A percentile compares a stretch with the other conserved stretches of the same genome.
Conservation (phyloP, 2,113 vertebrate genomes). For the Sylvietta virens region DNA sequence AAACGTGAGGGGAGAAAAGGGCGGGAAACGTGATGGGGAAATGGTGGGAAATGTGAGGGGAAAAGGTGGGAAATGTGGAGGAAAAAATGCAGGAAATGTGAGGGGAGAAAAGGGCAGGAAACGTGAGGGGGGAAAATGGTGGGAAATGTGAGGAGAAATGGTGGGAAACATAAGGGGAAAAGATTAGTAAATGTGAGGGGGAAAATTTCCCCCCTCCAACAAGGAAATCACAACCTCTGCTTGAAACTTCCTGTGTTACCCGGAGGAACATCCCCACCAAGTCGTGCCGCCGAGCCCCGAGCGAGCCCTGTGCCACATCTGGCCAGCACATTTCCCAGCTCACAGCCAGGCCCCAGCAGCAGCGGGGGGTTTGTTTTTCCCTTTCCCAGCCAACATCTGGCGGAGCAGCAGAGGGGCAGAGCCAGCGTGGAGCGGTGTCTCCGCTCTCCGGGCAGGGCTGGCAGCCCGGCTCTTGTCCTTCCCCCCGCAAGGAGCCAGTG, state of each 20-base stretch:
- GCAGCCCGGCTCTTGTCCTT: not conserved
- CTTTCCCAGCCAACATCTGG: conserved; percentile 33
- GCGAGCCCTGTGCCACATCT: not conserved
- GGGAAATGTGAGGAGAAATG: too few relatives aligned
- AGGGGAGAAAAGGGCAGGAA: too few relatives aligned
- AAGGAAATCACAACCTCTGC: not conserved
- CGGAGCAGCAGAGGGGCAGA: not conserved
- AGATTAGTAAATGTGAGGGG: too few relatives aligned
- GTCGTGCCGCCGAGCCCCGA: not conserved
- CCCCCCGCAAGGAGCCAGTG: fast-evolving
- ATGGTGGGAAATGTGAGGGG: too few relatives aligned
- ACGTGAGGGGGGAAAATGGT: too few relatives aligned
- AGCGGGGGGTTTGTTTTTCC: not conserved
- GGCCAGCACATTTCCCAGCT: not conserved
- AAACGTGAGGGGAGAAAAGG: too few relatives aligned
- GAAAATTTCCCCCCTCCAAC: not conserved
- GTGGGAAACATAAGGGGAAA: too few relatives aligned
- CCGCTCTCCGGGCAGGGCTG: fast-evolving
- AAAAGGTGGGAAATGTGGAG: too few relatives aligned
- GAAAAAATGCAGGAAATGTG: too few relatives aligned
- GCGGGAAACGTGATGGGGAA: too few relatives aligned
- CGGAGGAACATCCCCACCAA: not conserved
- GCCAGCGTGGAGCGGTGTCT: not conserved
- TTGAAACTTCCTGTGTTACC: not conserved
- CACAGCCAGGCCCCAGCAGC: not conserved